Conservation (phyloP, 1,140 invertebrate genomes). For the Tenebrio molitor region DNA sequence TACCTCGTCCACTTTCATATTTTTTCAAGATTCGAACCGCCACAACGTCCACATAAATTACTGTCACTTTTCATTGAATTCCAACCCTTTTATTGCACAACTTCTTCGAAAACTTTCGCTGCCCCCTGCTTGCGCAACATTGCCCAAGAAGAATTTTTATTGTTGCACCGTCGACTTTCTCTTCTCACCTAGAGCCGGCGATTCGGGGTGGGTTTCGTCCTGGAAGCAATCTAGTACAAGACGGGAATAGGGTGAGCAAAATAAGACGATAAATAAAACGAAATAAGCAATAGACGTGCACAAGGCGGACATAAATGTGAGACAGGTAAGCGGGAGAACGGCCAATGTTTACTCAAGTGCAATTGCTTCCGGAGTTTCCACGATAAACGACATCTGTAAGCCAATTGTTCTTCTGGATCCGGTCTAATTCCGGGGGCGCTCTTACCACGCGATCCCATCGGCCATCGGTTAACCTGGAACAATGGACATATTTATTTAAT, state of each 20-base stretch:
- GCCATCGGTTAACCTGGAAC: neutral
- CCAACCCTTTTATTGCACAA: conserved; percentile 1
- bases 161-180: conserved; percentile 30
- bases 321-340: conserved; percentile 54
- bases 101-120: conserved; percentile 44
- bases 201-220: neutral
- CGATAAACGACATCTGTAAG: conserved; percentile 56
- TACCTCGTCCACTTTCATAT: too few species aligned
- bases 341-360: conserved; percentile 54
- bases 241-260: conserved; percentile 49
- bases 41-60: too few species aligned
- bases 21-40: too few species aligned
- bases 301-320: conserved; percentile 50
- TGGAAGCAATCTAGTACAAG: conserved; percentile 41
- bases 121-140: too few species aligned
- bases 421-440: conserved; percentile 23
- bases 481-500: conserved; percentile 35
- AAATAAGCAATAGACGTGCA: conserved; percentile 59
- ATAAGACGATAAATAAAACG: conserved; percentile 63
- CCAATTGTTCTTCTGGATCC: conserved; percentile 51
- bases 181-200: conserved; percentile 10
- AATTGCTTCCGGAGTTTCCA: conserved; percentile 53
- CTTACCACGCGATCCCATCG: conserved; percentile 13
- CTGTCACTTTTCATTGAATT: conserved; percentile 11
- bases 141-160: conserved; percentile 37